Base-by-base conservation (phyloP, 2,797 vertebrate species). In the Zalophus californianus region DNA sequence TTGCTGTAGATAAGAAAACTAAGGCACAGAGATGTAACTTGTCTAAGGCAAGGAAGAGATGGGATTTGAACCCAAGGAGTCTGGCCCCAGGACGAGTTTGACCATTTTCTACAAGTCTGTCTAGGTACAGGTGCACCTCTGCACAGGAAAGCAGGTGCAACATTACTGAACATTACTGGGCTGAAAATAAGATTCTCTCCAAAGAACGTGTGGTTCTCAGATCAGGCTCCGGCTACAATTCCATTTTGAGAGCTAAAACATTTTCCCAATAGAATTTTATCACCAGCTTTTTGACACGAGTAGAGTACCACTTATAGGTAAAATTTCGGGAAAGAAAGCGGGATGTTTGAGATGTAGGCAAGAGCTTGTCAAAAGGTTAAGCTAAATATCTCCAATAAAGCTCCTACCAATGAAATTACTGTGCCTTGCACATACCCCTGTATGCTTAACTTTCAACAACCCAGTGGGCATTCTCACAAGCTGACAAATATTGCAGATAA, bases 111-210 rank as follows among this genome's bases (percentile, higher is more conserved):
- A 11, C 20, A 60, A 27, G 8, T 29, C 25, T 35, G 21, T 8
- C 35, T 1, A 7, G 13, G 5, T 29, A 15, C 7, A n/a, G 2
- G 15, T 3, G 2, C 0, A 0, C 1, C 27, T 23, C 41, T 5
- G 41, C 56, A 73, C 5, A 48, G 3, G 1, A 25, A 29, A 60
- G 20, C 3, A 8, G 9, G 50, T 13, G n/a, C 9, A 48, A 16
- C 2, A 1, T 5, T 27, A 13, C 5, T 11, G 32, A 48, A 16
- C 2, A 1, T 5, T 27, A 13, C 5, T 8, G 32, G 58, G 3
- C 1, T 60, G 23, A 48, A 35, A 41, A 14, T 2, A 8, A 11
- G 11, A n/a, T 73, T 85, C 18, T n/a, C 32, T 62, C 29, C 29
- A n/a, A 80, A 52, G 8, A 44, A 56, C 15, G 7, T 13, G 12